These are phyloP conservation scores for Mya arenaria DNA, from an alignment of 1,140 invertebrate species.

Conservation along the genomic window DNA sequence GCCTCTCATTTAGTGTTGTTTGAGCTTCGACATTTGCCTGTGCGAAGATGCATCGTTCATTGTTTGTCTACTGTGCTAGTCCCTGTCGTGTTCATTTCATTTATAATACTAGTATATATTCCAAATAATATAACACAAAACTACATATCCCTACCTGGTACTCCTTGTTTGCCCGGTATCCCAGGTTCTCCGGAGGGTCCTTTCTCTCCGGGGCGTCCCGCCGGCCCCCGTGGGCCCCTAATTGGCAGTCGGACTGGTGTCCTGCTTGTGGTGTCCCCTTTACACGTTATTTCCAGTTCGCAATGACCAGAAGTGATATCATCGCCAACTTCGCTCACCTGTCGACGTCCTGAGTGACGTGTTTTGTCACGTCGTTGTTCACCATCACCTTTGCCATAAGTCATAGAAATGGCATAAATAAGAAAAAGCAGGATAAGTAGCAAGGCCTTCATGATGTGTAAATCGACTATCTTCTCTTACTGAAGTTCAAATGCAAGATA, in stretches of 20 bases:
- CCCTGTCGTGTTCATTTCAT: no score
- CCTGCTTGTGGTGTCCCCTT: conserved; percentile 52
- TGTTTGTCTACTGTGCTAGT: no score
- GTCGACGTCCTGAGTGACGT: neutral
- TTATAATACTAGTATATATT: no score
- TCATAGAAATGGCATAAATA: no score
- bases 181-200: conserved; percentile 71
- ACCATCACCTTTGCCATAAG: neutral
- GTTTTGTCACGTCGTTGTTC: neutral
- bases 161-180: conserved; percentile 62
- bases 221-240: conserved; percentile 69
- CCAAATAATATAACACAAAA: neutral
- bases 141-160: conserved; percentile 52
- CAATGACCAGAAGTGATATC: conserved; percentile 59
- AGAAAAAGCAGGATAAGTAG: no score
- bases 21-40: no score
- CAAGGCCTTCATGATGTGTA: no score
- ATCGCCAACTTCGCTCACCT: conserved; percentile 38
- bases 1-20: no score
- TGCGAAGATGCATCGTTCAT: no score
- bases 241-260: conserved; percentile 73
- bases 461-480: no score
- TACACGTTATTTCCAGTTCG: conserved; percentile 72
- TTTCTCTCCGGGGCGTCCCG: conserved; percentile 65
- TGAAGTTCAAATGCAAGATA: no score